Percentiles rank a stretch among this genome's conserved stretches.
Evolutionary conservation across 2,888 invertebrate species (phyloP).

Genomic region (Epirrhoe tristata): DNA sequence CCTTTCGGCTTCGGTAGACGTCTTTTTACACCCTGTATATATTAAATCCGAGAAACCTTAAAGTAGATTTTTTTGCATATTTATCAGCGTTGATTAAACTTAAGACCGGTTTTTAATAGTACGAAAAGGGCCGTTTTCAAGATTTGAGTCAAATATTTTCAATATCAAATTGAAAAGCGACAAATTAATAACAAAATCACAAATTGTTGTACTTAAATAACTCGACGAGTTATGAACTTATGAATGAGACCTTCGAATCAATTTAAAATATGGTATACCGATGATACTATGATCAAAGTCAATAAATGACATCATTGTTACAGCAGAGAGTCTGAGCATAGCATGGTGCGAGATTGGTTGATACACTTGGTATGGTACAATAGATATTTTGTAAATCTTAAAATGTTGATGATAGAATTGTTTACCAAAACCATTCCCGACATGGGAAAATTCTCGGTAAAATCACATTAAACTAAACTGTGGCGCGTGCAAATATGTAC

Average conservation of each 20-base stretch:
- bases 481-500: conserved; percentile 40
- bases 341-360: conserved; percentile 3
- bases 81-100: conserved; percentile 1
- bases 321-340: background rate
- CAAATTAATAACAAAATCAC: background rate
- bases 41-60: conserved; percentile 5
- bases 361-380: background rate
- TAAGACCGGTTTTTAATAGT: conserved; percentile 5
- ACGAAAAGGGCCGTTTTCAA: background rate
- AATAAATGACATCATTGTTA: conserved; percentile 14
- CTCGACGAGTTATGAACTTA: background rate
- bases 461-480: conserved; percentile 31
- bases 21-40: no score
- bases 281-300: conserved; percentile 2
- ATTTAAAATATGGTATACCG: background rate
- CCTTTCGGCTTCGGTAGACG: no score
- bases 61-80: conserved; percentile 1
- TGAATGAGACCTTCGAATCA: background rate
- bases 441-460: conserved; percentile 17
- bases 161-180: background rate
- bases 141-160: background rate
- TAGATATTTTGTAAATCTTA: background rate
- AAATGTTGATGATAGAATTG: conserved; percentile 21
- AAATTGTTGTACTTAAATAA: background rate
- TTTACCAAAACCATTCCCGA: conserved; percentile 15